Conservation (phyloP, 2,113 vertebrate species). For the Corynorhinus townsendii region DNA sequence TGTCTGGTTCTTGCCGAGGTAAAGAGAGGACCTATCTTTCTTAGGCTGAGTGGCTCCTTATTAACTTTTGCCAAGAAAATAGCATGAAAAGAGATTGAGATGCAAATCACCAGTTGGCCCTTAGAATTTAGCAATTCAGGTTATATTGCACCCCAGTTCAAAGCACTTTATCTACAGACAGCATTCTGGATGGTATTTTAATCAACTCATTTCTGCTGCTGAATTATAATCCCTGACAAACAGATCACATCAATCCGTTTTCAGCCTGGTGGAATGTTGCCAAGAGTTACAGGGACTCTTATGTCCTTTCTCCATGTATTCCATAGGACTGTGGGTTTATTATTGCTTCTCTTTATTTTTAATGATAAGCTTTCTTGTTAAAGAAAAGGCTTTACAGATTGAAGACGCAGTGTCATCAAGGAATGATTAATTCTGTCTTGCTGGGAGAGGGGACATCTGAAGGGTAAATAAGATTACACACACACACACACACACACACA, state of each 20-base stretch:
- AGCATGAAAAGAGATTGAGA: not conserved
- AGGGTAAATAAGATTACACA: not conserved
- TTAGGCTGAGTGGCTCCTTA: not conserved
- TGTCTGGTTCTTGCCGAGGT: not conserved
- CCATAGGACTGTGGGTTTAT: not conserved
- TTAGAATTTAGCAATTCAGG: not conserved
- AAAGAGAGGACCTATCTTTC: not conserved
- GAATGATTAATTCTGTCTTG: slow-evolving; percentile 34
- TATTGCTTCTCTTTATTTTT: not conserved
- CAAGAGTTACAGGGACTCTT: not conserved
- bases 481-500: not conserved
- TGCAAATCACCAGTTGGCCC: slow-evolving; percentile 9
- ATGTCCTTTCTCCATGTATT: not conserved
- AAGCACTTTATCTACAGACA: slow-evolving; percentile 36
- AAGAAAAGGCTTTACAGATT: slow-evolving; percentile 19
- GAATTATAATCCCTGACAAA: slow-evolving; percentile 50
- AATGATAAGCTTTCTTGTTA: slow-evolving; percentile 25
- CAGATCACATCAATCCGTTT: not conserved
- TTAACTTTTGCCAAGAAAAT: slow-evolving; percentile 47
- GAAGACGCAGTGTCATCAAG: slow-evolving; percentile 16
- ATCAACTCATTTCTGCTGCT: slow-evolving; percentile 43
- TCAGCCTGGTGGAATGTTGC: not conserved
- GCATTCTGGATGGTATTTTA: slow-evolving; percentile 3
- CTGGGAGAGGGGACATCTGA: not conserved
- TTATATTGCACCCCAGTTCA: not conserved